A percentile compares a stretch with the other conserved stretches of the same genome.
Evolutionary conservation across 2,797 vertebrate species (phyloP).

Genomic region (Cirrhinus mrigala): DNA sequence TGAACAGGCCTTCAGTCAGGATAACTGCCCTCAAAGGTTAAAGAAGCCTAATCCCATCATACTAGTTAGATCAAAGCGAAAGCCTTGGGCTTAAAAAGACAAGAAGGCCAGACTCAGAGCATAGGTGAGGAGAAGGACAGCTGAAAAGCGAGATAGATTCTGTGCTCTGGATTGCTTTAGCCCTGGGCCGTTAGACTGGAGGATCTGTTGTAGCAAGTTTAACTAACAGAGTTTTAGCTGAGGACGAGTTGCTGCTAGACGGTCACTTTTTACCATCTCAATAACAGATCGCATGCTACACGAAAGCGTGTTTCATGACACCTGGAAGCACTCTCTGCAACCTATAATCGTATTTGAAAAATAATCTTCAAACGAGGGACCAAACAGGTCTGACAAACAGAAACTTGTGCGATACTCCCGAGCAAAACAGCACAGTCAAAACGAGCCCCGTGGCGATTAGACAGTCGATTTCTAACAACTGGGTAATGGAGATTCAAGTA

Average conservation of each 20-base stretch:
- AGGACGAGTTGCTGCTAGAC: neutral
- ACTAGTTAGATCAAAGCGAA: slow-evolving; percentile 7
- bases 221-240: slow-evolving; percentile 11
- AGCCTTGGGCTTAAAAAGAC: slow-evolving; percentile 2
- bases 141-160: neutral
- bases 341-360: neutral
- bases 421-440: neutral
- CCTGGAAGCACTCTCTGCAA: neutral
- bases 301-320: neutral
- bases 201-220: slow-evolving; percentile 55
- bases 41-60: neutral
- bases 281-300: neutral
- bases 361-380: neutral
- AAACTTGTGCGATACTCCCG: neutral
- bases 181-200: slow-evolving; percentile 3
- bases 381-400: neutral
- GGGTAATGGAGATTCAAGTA: neutral
- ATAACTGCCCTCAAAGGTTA: slow-evolving; percentile 4
- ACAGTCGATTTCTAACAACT: slow-evolving; percentile 38
- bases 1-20: neutral
- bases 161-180: neutral
- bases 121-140: neutral
- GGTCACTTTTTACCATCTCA: neutral
- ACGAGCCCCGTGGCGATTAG: neutral
- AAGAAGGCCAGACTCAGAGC: neutral